Conservation (phyloP, 2,113 vertebrate species). For the Sakesphorus luctuosus region DNA sequence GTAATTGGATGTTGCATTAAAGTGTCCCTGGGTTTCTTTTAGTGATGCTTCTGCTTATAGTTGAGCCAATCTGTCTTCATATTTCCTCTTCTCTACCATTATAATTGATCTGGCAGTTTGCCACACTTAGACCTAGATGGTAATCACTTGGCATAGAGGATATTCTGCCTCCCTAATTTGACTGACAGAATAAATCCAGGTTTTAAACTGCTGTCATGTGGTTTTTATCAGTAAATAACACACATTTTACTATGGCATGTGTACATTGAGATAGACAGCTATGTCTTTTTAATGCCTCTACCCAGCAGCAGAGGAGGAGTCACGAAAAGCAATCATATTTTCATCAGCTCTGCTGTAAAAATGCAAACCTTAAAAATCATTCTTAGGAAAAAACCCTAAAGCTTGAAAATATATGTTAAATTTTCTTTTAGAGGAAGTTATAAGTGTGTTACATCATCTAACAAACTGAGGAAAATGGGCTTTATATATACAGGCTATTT, state of each 20-base stretch:
- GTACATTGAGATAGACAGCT: constrained; percentile 61
- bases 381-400: background rate
- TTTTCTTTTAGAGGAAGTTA: background rate
- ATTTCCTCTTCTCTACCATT: constrained; percentile 65
- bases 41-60: constrained; percentile 72
- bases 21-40: constrained; percentile 70
- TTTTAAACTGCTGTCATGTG: constrained; percentile 67
- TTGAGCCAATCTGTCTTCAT: constrained; percentile 78
- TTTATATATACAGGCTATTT: background rate
- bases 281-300: constrained; percentile 44
- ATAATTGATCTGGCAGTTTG: constrained; percentile 77
- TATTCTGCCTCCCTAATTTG: constrained; percentile 71
- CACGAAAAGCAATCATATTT: constrained; percentile 21
- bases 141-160: constrained; percentile 67
- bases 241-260: constrained; percentile 64
- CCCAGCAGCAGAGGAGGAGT: background rate
- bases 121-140: constrained; percentile 50
- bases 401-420: background rate
- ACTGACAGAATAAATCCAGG: constrained; percentile 72
- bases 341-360: constrained; percentile 1
- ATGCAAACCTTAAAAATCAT: background rate
- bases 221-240: constrained; percentile 78
- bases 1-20: constrained; percentile 72
- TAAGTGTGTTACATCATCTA: background rate
- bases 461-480: background rate